phyloP scores from a whole-genome alignment of 2,113 vertebrate species.

The Dinomys branickii region DNA sequence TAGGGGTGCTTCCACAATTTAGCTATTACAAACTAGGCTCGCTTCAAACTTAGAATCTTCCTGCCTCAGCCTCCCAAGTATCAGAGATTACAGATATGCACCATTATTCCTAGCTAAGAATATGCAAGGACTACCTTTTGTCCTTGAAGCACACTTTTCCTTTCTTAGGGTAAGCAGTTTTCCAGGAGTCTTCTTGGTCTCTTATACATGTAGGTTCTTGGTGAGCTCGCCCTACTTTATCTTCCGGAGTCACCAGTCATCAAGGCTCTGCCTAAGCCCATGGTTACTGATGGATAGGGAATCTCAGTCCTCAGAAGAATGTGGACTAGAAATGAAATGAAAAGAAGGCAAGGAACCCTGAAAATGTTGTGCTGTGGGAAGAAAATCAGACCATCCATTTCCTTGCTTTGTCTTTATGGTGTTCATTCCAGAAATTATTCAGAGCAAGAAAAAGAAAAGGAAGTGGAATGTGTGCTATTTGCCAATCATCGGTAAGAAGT shows the following conservation, averaged over 20 bases:
- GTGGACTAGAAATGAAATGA: conserved; percentile 13
- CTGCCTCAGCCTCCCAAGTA: no score
- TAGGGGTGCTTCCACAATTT: no score
- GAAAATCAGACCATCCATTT: not conserved
- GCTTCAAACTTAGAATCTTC: no score
- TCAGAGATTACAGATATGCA: no score
- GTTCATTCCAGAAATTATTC: not conserved
- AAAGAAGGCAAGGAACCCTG: not conserved
- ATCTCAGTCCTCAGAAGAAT: not conserved
- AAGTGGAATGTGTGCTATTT: not conserved
- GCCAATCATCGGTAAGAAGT: not conserved
- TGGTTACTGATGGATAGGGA: not conserved
- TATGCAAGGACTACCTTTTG: not conserved
- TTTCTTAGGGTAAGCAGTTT: not conserved
- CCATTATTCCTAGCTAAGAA: no score
- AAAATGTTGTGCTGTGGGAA: not conserved
- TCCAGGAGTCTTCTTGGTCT: not conserved
- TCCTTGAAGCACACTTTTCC: conserved; percentile 29
- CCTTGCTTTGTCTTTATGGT: not conserved
- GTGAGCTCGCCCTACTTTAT: not conserved
- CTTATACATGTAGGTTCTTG: conserved; percentile 2
- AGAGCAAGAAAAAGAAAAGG: not conserved
- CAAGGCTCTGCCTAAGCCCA: not conserved
- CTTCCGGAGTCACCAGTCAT: not conserved
- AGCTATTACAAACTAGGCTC: no score